Conservation (phyloP, 2,113 vertebrate species). For the Callopanchax toddi region DNA sequence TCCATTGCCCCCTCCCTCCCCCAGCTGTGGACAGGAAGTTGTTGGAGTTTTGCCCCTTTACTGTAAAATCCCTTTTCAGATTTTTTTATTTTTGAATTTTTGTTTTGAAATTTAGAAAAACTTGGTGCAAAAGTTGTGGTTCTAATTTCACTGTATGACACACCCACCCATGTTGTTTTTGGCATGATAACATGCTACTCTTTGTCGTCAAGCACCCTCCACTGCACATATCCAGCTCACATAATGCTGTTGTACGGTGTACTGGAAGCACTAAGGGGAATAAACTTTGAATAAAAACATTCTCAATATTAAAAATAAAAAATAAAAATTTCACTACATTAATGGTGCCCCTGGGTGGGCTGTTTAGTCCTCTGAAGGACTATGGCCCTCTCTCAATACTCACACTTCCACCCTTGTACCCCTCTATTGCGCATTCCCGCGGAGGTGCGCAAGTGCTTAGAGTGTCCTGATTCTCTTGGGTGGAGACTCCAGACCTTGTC, state of each 20-base stretch:
- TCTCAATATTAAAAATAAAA: too few species aligned
- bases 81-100: conserved; percentile 80
- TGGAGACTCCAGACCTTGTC: too few species aligned
- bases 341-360: too few species aligned
- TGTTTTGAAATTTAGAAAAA: conserved; percentile 74
- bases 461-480: too few species aligned
- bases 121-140: conserved; percentile 64
- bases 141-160: conserved; percentile 76
- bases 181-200: conserved; percentile 70
- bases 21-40: conserved; percentile 67
- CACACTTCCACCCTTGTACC: too few species aligned
- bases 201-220: conserved; percentile 65
- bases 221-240: conserved; percentile 67
- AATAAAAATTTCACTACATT: too few species aligned
- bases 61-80: conserved; percentile 82
- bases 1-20: conserved; percentile 41
- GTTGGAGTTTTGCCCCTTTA: conserved; percentile 70
- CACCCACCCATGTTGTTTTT: conserved; percentile 68
- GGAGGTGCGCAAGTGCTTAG: too few species aligned
- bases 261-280: conserved; percentile 77
- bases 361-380: too few species aligned
- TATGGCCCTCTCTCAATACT: too few species aligned
- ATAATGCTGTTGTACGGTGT: conserved; percentile 73
- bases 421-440: too few species aligned
- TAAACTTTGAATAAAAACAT: conserved; percentile 85